Conservation (phyloP, 2,888 invertebrate genomes). For the Glaucopsyche alexis region DNA sequence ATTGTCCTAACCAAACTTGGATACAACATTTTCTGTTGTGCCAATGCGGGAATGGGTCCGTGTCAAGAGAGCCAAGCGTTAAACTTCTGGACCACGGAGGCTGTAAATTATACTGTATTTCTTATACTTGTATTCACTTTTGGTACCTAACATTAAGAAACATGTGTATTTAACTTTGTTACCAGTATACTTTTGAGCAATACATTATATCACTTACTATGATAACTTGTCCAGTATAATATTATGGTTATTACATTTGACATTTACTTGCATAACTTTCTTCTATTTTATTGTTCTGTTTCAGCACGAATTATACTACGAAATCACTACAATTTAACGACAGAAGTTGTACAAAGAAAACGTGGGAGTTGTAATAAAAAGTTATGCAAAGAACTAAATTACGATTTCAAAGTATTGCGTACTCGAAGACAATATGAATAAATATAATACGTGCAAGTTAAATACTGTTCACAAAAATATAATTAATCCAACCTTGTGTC, state of each 20-base stretch:
- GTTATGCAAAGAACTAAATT: slow-evolving; percentile 26
- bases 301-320: slow-evolving; percentile 14
- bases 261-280: slow-evolving; percentile 17
- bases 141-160: not conserved
- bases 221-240: not conserved
- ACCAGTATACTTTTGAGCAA: not conserved
- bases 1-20: no score
- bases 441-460: slow-evolving; percentile 8
- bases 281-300: slow-evolving; percentile 18
- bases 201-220: not conserved
- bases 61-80: no score
- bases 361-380: slow-evolving; percentile 26
- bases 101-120: no score
- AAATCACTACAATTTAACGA: slow-evolving; percentile 6
- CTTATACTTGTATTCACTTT: no score
- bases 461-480: not conserved
- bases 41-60: no score
- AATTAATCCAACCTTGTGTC: slow-evolving; percentile 9
- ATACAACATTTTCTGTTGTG: no score
- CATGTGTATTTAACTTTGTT: not conserved
- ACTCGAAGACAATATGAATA: slow-evolving; percentile 16
- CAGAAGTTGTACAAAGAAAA: slow-evolving; percentile 25
- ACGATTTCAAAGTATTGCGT: slow-evolving; percentile 12
- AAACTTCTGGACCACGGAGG: no score
- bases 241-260: not conserved